A percentile compares a stretch with the other conserved stretches of the same genome.
These are phyloP conservation scores for Carollia perspicillata DNA, from an alignment of 2,113 vertebrate genomes.

Conservation along the genomic window DNA sequence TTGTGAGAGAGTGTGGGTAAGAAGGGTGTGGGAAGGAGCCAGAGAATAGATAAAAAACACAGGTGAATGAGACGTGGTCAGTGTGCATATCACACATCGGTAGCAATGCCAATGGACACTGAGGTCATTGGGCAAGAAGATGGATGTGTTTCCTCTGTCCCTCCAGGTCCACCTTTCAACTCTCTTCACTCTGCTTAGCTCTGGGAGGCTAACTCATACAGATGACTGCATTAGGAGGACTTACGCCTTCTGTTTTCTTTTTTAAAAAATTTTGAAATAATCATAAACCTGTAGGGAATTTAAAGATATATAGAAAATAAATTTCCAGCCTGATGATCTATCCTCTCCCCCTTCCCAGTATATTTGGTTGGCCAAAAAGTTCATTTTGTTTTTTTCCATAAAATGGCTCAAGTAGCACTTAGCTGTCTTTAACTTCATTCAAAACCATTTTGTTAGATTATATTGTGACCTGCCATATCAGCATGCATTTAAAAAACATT, in stretches of 20 bases:
- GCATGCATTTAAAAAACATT: too few relatives aligned
- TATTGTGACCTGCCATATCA: too few relatives aligned
- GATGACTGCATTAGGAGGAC: neutral
- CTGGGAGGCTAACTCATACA: neutral
- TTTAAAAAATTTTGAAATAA: neutral
- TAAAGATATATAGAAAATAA: neutral
- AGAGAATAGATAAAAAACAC: neutral
- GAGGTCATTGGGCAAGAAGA: neutral
- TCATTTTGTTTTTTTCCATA: too few relatives aligned
- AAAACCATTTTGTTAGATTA: too few relatives aligned
- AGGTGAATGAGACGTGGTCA: neutral
- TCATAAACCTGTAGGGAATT: neutral
- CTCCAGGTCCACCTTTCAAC: too few relatives aligned
- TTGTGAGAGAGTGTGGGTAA: neutral
- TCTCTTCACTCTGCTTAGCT: neutral
- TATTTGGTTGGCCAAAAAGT: too few relatives aligned
- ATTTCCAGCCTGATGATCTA: neutral
- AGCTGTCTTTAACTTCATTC: too few relatives aligned
- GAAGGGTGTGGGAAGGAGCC: neutral
- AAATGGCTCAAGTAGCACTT: too few relatives aligned
- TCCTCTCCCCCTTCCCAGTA: neutral
- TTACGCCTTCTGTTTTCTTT: neutral
- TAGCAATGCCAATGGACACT: fast-evolving
- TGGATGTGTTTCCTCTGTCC: neutral
- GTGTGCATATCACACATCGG: too few relatives aligned